Percentiles rank a stretch among this genome's conserved stretches.
Evolutionary conservation across 1,140 invertebrate genomes (phyloP).

Genomic region (Eriocheir sinensis): DNA sequence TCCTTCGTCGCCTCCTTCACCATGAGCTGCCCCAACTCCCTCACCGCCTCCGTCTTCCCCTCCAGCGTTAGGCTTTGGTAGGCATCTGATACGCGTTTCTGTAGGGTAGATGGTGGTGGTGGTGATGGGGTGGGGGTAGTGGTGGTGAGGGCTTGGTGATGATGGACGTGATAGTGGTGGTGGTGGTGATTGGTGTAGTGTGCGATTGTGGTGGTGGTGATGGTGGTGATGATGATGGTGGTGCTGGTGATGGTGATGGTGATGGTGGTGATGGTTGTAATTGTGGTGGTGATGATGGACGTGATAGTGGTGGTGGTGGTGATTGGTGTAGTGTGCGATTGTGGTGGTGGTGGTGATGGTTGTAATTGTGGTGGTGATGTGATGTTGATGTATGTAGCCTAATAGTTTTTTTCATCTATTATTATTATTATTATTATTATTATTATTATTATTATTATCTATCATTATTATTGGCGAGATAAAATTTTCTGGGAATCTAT

Average conservation of each 20-base stretch:
- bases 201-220: neutral
- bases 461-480: no score
- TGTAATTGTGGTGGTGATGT: no score
- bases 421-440: no score
- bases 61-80: slow-evolving; percentile 21
- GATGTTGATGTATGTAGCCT: no score
- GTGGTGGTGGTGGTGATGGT: no score
- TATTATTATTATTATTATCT: no score
- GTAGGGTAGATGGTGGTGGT: neutral
- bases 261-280: neutral
- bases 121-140: neutral
- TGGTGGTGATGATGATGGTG: no score
- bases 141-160: neutral
- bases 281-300: neutral
- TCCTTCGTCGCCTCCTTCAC: neutral
- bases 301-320: no score
- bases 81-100: slow-evolving; percentile 30
- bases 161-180: neutral
- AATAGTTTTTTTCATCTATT: no score
- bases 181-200: neutral
- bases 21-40: neutral
- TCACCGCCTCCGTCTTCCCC: slow-evolving; percentile 27
- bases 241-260: neutral
- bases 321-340: no score
- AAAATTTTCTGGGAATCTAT: no score